Base-by-base conservation (phyloP, 2,113 vertebrate species). In the Tor tambroides region DNA sequence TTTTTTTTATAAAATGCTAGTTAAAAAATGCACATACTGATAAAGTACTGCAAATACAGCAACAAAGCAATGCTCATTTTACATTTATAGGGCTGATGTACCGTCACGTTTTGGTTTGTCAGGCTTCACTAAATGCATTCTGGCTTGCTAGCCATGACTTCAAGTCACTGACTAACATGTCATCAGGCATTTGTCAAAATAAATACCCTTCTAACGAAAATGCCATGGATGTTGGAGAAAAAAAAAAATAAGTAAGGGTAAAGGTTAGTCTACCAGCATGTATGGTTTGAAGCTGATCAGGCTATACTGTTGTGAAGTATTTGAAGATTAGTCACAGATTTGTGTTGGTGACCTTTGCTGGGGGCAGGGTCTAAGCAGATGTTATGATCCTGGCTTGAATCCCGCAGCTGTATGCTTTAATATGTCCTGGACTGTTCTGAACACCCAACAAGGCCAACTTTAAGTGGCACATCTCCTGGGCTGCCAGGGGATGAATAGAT, bases 341-440 rank as follows among this genome's bases (percentile, higher is more conserved):
- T 65, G 72, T 89, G 75, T 72, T 81, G 23, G 72, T 85, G 78
- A 65, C 72, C 83, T 89, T 84, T 83, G 72, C 78, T 71, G 43
- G 23, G 74, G 72, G 35, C 61, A 63, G 69, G 61, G 78, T 59
- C 49, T 46, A 63, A 85, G 49, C 88, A 77, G 82, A 54, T 89
- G 79, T 85, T 85, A 72, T 26, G 43, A 85, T 80, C 78, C 83
- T 78, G 84, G 49, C 19, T 35, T 77, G 77, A 59, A 23, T 84
- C 85, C 81, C 15, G 28, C 74, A 80, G 63, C 80, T 43, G 69
- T n/a, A n/a, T 41, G 38, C 49, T 54, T 87, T 49, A 65, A 78
- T 41, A 78, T 72, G 72, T 67, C 43, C 85, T 49, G 9, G 21
- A 32, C 72, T 71, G 6, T 85, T 59, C 19, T 71, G 26, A 77